A percentile compares a stretch with the other conserved stretches of the same genome.
Evolutionary conservation across 2,113 vertebrate genomes (phyloP).

Genomic region (Fregata magnificens): DNA sequence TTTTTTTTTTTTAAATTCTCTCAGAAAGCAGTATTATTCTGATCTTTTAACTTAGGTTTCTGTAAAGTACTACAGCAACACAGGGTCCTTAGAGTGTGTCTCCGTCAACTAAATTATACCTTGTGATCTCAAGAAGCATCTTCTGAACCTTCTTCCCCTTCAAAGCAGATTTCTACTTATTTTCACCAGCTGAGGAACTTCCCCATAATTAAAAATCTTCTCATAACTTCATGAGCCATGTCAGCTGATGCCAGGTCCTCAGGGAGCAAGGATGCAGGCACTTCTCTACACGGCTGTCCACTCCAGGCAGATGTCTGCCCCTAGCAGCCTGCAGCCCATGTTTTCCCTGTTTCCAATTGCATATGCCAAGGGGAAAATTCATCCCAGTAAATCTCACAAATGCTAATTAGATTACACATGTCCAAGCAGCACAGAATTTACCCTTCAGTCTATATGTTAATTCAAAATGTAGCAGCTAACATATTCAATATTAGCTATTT

Average conservation of each 20-base stretch:
- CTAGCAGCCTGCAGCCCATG: not conserved
- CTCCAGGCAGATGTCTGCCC: not conserved
- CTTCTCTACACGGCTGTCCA: not conserved
- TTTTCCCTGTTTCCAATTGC: not conserved
- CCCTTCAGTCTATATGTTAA: not conserved
- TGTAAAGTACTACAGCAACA: not conserved
- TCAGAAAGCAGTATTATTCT: not conserved
- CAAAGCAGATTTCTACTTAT: not conserved
- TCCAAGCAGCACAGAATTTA: constrained; percentile 2
- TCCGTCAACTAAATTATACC: not conserved
- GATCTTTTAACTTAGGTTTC: not conserved
- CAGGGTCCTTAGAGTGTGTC: not conserved
- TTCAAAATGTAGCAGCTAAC: not conserved
- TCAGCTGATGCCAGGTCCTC: not conserved
- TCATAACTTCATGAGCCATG: not conserved
- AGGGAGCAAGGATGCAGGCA: not conserved
- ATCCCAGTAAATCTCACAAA: constrained; percentile 4
- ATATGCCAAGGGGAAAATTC: not conserved
- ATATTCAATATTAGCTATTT: not conserved
- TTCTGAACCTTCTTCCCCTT: not conserved
- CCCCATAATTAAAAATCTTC: not conserved
- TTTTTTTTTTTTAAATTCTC: not conserved
- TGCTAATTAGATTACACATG: not conserved
- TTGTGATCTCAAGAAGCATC: not conserved
- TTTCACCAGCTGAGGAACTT: not conserved